Conservation (phyloP, 2,797 vertebrate genomes). For the Hyperoplus immaculatus region DNA sequence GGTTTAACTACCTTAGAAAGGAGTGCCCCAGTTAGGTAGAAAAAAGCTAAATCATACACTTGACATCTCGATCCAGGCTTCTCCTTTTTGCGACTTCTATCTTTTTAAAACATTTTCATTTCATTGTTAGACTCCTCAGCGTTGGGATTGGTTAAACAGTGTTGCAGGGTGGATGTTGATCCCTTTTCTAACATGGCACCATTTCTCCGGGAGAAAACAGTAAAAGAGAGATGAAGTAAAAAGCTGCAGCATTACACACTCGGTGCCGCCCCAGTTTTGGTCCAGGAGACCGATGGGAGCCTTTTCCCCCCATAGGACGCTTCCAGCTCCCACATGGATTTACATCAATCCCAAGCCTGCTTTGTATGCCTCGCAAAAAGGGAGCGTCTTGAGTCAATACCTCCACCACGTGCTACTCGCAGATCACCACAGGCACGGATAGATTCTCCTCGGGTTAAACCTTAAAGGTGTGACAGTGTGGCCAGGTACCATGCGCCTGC, state of each 20-base stretch:
- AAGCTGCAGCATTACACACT: conserved; percentile 55
- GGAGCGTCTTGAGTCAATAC: conserved; percentile 67
- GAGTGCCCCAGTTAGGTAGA: conserved; percentile 44
- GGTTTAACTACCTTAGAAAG: too few species aligned
- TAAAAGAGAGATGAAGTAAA: conserved; percentile 39
- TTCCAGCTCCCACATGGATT: conserved; percentile 72
- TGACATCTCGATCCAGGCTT: conserved; percentile 61
- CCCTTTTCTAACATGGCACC: conserved; percentile 56
- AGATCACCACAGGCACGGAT: conserved; percentile 65
- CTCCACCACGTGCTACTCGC: conserved; percentile 68
- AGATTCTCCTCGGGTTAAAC: conserved; percentile 48
- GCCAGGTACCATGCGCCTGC: conserved; percentile 5
- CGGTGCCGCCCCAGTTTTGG: conserved; percentile 78
- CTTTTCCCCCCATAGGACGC: conserved; percentile 67
- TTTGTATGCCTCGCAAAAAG: conserved; percentile 53
- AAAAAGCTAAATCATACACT: conserved; percentile 26
- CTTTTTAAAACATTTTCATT: conserved; percentile 35
- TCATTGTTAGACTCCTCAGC: conserved; percentile 45
- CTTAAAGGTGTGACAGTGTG: conserved; percentile 27
- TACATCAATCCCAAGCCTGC: conserved; percentile 73
- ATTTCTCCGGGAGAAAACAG: conserved; percentile 43
- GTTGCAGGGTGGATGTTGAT: conserved; percentile 54
- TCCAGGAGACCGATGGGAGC: conserved; percentile 64
- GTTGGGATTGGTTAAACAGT: conserved; percentile 57
- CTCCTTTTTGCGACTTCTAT: conserved; percentile 17